A percentile compares a stretch with the other conserved stretches of the same genome.
These are phyloP conservation scores for Pedicia rivosa DNA, from an alignment of 2,888 invertebrate species.

Conservation along the genomic window DNA sequence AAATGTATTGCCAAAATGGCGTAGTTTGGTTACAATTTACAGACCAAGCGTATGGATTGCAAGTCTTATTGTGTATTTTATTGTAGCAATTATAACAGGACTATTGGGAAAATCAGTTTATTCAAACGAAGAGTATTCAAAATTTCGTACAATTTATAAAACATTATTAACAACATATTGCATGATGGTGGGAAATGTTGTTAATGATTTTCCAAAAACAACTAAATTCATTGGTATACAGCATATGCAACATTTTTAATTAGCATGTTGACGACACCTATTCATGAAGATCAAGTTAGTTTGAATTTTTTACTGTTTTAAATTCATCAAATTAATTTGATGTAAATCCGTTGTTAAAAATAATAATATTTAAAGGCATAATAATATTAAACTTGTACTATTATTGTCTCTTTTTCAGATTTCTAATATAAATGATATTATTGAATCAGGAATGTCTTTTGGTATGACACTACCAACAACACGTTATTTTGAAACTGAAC, in stretches of 20 bases:
- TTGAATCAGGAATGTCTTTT: neutral
- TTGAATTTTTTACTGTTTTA: no score
- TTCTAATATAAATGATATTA: neutral
- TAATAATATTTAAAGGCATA: no score
- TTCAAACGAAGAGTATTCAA: neutral
- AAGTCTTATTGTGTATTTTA: neutral
- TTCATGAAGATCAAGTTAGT: no score
- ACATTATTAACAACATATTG: neutral
- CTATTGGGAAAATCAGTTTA: neutral
- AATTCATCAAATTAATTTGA: no score
- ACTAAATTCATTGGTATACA: neutral
- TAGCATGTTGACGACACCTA: neutral
- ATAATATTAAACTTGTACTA: no score
- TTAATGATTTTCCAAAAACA: neutral
- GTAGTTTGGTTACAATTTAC: neutral
- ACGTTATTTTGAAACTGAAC: neutral
- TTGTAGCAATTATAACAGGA: neutral
- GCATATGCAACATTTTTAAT: neutral
- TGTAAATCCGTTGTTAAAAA: no score
- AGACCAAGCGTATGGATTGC: neutral
- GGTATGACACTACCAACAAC: constrained; percentile 4
- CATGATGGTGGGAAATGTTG: neutral
- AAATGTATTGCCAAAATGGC: neutral
- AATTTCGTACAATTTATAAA: no score
- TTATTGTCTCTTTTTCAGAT: no score